Base-by-base conservation (phyloP, 2,888 invertebrate species). In the Seira sanloemensis region DNA sequence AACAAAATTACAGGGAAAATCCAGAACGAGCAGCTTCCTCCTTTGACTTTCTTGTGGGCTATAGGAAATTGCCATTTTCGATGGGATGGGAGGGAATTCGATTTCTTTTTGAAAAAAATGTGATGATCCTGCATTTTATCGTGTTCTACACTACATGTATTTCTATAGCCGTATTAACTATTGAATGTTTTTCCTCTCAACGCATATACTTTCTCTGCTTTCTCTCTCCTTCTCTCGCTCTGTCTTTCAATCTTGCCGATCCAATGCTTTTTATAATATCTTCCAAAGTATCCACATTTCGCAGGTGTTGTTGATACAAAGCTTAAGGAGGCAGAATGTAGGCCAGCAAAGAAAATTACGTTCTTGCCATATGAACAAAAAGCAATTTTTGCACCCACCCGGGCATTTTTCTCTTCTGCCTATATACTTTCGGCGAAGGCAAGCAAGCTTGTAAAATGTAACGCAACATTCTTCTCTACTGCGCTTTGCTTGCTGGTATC, bases 331-430 rank as follows among this genome's bases (percentile, higher is more conserved):
- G 62, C 62, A 23, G 12, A 62, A 62, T 62, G 62, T 62, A 62
- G 62, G 62, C 19, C 62, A 62, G 62, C 62, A 9, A 62, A 62
- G n/a, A 23, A 62, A 62, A 62, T 62, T 62, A 62, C 62, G 62
- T 62, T 62, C n/a, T 58, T 62, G 62, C 62, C 62, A 62, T 62
- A 62, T 62, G 58, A 58, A 62, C 2, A 62, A 62, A 62, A 62
- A 62, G 62, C 62, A 23, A 62, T 62, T 62, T 62, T 21, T 62
- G 62, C 62, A 62, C 62, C 62, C 62, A 62, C 58, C 18, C 37
- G 12, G 37, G 50, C 5, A 12, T 12, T 50, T 50, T 50, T 50
- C 50, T 50, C 50, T 50, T 50, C 50, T 50, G 50, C 50, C n/a
- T 50, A n/a, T 50, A 4, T 18, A n/a, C 50, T 12, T n/a, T 50